Percentiles rank a stretch among this genome's conserved stretches.
These are phyloP conservation scores for Cranoglanis bouderius DNA, from an alignment of 2,113 vertebrate species.

Conservation along the genomic window DNA sequence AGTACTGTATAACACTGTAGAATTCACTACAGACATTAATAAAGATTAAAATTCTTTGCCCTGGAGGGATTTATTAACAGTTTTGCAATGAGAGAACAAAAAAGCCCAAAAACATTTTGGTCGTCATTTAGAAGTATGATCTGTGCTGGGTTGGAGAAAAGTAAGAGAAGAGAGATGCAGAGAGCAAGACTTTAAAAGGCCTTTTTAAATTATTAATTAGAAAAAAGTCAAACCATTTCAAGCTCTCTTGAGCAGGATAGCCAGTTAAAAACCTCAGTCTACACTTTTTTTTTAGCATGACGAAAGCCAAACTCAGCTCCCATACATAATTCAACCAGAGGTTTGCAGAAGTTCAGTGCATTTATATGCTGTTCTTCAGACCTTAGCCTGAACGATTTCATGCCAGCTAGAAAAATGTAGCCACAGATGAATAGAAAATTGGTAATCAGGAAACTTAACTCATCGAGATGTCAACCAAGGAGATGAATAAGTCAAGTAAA, in stretches of 20 bases:
- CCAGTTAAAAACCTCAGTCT: neutral
- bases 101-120: neutral
- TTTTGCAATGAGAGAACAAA: neutral
- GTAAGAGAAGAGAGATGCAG: neutral
- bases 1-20: neutral
- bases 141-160: neutral
- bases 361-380: neutral
- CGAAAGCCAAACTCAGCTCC: neutral
- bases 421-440: neutral
- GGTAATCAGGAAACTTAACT: neutral
- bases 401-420: neutral
- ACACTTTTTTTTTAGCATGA: neutral
- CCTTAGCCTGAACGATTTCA: neutral
- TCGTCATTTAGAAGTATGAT: neutral
- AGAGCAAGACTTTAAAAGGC: neutral
- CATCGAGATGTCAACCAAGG: neutral
- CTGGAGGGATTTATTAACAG: neutral
- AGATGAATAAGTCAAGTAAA: neutral
- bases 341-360: neutral
- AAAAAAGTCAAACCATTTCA: neutral
- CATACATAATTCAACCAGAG: constrained; percentile 10
- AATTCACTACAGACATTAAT: neutral
- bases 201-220: constrained; percentile 14
- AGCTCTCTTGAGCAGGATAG: neutral
- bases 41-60: neutral